Evolutionary conservation across 2,113 vertebrate genomes (phyloP).

Genomic region (Herpetotheres cachinnans): DNA sequence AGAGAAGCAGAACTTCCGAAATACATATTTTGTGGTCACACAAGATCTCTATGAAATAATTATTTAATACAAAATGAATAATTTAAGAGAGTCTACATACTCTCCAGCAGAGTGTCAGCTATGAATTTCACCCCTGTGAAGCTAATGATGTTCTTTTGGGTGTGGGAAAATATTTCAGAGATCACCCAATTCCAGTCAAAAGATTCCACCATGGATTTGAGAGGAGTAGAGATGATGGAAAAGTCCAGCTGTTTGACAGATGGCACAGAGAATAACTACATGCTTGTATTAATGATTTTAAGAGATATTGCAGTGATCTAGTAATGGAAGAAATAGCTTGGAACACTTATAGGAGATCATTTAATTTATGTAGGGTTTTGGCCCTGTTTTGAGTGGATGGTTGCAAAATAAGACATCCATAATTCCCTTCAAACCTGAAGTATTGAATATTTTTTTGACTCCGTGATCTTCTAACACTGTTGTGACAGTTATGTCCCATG

Average conservation of each 20-base stretch:
- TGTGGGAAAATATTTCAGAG: neutral
- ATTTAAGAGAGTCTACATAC: rapidly evolving
- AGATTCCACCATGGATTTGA: neutral
- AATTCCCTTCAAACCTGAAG: neutral
- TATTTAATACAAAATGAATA: neutral
- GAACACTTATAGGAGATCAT: neutral
- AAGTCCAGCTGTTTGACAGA: neutral
- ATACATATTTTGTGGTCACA: neutral
- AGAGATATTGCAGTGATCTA: neutral
- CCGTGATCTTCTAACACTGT: neutral
- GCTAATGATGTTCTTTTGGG: neutral
- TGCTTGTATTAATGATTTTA: neutral
- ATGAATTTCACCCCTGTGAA: neutral
- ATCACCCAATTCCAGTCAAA: neutral
- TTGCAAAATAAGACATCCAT: neutral
- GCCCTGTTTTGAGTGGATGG: neutral
- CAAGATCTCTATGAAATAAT: neutral
- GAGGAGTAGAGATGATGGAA: neutral
- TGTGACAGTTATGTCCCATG: neutral
- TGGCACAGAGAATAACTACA: neutral
- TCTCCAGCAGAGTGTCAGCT: neutral
- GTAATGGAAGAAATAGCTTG: neutral
- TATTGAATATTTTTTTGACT: neutral
- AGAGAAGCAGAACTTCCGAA: neutral
- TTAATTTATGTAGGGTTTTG: neutral